Evolutionary conservation across 2,113 vertebrate genomes (phyloP).

Genomic region (Caranx melampygus): DNA sequence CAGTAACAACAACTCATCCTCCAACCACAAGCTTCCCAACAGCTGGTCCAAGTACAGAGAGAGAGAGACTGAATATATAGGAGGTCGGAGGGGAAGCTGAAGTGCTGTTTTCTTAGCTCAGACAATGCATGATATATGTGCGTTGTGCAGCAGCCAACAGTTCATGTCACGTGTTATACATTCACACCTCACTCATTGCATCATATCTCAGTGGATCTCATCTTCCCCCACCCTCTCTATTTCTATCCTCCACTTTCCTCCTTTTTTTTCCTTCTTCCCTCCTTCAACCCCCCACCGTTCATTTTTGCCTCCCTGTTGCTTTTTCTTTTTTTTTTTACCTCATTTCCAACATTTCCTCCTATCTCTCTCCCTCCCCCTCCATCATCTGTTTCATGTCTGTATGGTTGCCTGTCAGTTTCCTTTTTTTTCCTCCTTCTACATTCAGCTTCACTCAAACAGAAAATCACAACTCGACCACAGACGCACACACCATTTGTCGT

Average conservation of each 20-base stretch:
- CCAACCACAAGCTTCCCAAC: neutral
- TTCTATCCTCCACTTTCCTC: neutral
- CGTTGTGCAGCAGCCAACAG: neutral
- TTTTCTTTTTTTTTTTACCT: no score
- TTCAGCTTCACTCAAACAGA: constrained; percentile 42
- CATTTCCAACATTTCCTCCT: no score
- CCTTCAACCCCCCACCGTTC: neutral
- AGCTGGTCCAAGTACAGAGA: neutral
- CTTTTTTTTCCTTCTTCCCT: neutral
- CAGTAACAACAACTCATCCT: neutral
- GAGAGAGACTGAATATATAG: neutral
- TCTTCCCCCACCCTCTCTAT: neutral
- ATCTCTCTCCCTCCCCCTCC: neutral
- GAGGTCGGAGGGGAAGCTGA: constrained; percentile 10
- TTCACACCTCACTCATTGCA: constrained; percentile 31
- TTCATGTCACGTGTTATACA: constrained; percentile 16
- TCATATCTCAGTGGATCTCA: neutral
- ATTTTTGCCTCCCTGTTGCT: no score
- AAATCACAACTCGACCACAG: constrained; percentile 39
- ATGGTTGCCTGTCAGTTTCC: neutral
- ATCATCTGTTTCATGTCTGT: constrained; percentile 7
- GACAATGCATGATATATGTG: neutral
- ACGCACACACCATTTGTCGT: constrained; percentile 7
- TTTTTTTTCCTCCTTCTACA: constrained; percentile 5
- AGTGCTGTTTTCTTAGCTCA: constrained; percentile 4